A percentile compares a stretch with the other conserved stretches of the same genome.
Conservation (phyloP, 2,113 vertebrate species). For the Sceloporus tristichus region DNA sequence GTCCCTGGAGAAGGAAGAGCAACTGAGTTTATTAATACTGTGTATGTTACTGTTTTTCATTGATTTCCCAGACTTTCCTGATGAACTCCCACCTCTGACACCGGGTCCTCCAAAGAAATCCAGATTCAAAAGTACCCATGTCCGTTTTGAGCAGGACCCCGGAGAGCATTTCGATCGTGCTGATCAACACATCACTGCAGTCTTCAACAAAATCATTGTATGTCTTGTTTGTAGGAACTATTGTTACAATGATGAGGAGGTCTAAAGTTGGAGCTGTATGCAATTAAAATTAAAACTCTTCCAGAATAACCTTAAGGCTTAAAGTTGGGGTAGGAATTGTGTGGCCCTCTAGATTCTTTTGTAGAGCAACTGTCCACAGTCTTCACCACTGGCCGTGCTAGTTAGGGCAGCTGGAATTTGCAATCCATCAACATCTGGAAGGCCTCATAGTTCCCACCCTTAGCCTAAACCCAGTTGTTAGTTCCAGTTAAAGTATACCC, state of each 20-base stretch:
- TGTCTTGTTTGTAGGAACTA: slow-evolving; percentile 56
- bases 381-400: too few relatives aligned
- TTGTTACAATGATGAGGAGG: not conserved
- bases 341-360: too few relatives aligned
- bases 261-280: not conserved
- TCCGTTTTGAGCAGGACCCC: slow-evolving; percentile 85
- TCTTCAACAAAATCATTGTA: slow-evolving; percentile 93
- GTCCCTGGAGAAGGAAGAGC: not conserved
- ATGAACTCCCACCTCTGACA: slow-evolving; percentile 86
- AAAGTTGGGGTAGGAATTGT: too few relatives aligned
- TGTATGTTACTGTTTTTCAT: slow-evolving; percentile 11
- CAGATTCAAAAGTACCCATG: slow-evolving; percentile 77
- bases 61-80: slow-evolving; percentile 83
- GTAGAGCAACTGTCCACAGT: too few relatives aligned
- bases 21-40: not conserved
- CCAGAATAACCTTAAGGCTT: not conserved
- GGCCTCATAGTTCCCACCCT: too few relatives aligned
- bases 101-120: slow-evolving; percentile 92
- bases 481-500: too few relatives aligned
- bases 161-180: slow-evolving; percentile 84
- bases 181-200: slow-evolving; percentile 91
- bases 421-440: too few relatives aligned
- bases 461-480: too few relatives aligned
- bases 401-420: too few relatives aligned
- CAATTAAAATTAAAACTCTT: not conserved